A percentile compares a stretch with the other conserved stretches of the same genome.
phyloP scores from a whole-genome alignment of 30 jellyfish, hydroid and myxozoan species.

The Hydra vulgaris region DNA sequence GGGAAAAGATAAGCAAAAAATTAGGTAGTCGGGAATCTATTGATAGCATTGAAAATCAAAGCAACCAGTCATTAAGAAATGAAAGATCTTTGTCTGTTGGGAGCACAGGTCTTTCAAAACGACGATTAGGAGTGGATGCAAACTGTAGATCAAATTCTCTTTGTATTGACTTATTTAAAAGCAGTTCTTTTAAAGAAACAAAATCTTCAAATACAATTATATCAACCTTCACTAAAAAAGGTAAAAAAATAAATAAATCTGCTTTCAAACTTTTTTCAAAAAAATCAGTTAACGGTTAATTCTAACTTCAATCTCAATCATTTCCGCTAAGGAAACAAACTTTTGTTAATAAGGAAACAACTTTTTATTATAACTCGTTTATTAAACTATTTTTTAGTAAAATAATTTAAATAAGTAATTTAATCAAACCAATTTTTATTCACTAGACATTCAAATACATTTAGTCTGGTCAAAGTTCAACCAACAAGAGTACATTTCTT shows the following conservation, averaged over 20 bases:
- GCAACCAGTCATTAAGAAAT: neutral
- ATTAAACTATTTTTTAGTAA: no score
- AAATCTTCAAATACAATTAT: neutral
- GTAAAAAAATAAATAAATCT: no score
- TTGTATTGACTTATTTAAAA: neutral
- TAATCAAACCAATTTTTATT: neutral
- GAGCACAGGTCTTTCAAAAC: neutral
- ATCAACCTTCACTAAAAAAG: no score
- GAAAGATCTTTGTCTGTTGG: neutral
- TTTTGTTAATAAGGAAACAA: no score
- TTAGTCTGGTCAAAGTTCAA: neutral
- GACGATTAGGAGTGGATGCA: neutral
- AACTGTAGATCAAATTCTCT: neutral
- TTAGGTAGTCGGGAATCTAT: neutral
- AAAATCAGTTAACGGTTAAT: no score
- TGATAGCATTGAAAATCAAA: neutral
- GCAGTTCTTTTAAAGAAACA: neutral
- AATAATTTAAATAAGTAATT: no score
- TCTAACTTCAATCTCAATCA: neutral
- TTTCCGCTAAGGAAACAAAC: neutral
- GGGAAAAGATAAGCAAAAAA: neutral
- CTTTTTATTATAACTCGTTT: no score
- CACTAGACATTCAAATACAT: neutral
- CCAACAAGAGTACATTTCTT: neutral
- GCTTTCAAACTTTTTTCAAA: no score